Evolutionary conservation across 1,140 invertebrate species (phyloP), one percentile per base, ranked within the genome.

Genomic region (Drosophila lacteicornis): DNA sequence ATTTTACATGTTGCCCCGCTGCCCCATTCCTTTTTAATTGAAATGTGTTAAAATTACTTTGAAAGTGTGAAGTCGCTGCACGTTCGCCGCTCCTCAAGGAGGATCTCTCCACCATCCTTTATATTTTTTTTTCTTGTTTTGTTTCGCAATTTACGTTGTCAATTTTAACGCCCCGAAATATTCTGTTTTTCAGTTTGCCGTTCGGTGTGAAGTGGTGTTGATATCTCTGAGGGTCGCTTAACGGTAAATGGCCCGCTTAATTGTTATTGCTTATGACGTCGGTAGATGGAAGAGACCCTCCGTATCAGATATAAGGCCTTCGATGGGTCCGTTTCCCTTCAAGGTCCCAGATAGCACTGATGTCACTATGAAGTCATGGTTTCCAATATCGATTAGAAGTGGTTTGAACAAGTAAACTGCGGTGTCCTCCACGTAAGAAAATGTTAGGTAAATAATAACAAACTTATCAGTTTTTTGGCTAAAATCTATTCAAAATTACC

Each of bases 31-130:
- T 76, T 83, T 88, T 84, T 88, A 88, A 88, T 88, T 88, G 84
- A 88, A 88, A 88, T 88, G 84, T 88, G 84, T 90, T 87, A 84
- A 88, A 88, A 88, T 88, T 79, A 85, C 85, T 88, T 88, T 90
- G 85, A 88, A 88, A 90, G 84, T 88, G 84, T 88, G 80, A 88
- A 88, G 69, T 90, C 62, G 25, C 46, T 62, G 49, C 57, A 59
- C 69, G 69, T 71, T 71, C 66, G 42, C 40, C 49, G 55, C 45
- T 59, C 53, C 30, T 51, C 67, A 71, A 57, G 46, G 66, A 76
- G 63, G 77, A 79, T 65, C 61, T 55, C 43, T 40, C 53, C 50
- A 9, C 50, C 25, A 19, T 47, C 22, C 12, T 38, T 12, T 30
- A 13, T 13, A 2, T 8, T 38, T 33, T 33, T n/a, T 49, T 11